A percentile compares a stretch with the other conserved stretches of the same genome.
phyloP scores from a whole-genome alignment of 2,888 invertebrate species.

The Rhamphomyia laevipes region DNA sequence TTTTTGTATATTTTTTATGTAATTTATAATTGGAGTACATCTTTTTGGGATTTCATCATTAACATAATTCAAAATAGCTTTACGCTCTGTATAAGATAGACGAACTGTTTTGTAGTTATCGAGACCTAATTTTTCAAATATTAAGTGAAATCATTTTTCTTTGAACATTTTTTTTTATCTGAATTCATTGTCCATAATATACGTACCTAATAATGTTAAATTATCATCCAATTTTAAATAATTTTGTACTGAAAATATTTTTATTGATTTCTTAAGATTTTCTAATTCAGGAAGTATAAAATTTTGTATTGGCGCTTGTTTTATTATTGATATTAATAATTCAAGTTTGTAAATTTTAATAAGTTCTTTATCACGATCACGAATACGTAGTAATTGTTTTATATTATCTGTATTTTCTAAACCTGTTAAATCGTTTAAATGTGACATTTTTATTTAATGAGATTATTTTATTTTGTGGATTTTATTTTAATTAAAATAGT shows the following conservation, averaged over 20 bases:
- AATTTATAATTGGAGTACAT: slow-evolving; percentile 20
- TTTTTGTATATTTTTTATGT: slow-evolving; percentile 20
- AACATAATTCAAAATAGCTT: slow-evolving; percentile 23
- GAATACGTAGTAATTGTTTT: slow-evolving; percentile 21
- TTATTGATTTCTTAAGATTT: slow-evolving; percentile 19
- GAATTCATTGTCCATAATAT: too few species aligned
- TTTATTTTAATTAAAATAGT: neutral
- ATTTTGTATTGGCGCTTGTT: slow-evolving; percentile 15
- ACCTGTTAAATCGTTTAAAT: slow-evolving; percentile 18
- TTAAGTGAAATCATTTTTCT: too few species aligned
- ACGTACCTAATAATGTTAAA: slow-evolving; percentile 18
- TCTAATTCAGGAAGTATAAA: slow-evolving; percentile 9
- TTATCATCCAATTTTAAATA: slow-evolving; percentile 17
- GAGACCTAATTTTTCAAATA: slow-evolving; percentile 12
- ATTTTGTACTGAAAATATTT: slow-evolving; percentile 19
- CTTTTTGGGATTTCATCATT: slow-evolving; percentile 16
- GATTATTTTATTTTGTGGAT: neutral
- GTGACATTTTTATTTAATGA: slow-evolving; percentile 9
- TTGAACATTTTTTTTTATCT: too few species aligned
- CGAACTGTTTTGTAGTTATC: slow-evolving; percentile 14
- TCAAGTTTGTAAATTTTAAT: slow-evolving; percentile 24
- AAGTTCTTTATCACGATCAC: slow-evolving; percentile 22
- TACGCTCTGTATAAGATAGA: slow-evolving; percentile 27
- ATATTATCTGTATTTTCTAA: slow-evolving; percentile 22
- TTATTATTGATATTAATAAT: slow-evolving; percentile 22